phyloP scores from a whole-genome alignment of 2,797 vertebrate genomes.

The Sebastes matsubarae region DNA sequence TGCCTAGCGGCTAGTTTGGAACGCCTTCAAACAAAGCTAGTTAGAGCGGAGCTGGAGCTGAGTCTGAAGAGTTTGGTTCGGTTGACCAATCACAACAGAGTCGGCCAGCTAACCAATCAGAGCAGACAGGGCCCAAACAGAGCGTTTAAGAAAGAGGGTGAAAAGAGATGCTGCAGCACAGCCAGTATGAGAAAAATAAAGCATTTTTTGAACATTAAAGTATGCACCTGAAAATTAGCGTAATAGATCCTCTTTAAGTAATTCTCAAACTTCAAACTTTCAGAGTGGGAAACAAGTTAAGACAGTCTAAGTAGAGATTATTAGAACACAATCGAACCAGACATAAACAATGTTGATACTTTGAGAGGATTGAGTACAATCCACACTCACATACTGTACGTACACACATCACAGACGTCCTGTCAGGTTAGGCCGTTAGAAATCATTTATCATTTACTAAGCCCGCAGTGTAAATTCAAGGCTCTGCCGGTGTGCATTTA shows the following conservation, averaged over 20 bases:
- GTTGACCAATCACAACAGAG: too few species aligned
- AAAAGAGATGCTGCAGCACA: too few species aligned
- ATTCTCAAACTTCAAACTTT: not conserved
- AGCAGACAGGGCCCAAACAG: too few species aligned
- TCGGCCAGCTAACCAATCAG: too few species aligned
- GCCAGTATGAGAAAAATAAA: too few species aligned
- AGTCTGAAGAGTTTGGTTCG: too few species aligned
- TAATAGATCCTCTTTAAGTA: not conserved
- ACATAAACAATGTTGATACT: not conserved
- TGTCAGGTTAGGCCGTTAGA: slow-evolving; percentile 4
- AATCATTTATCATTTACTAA: slow-evolving; percentile 29
- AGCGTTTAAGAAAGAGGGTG: too few species aligned
- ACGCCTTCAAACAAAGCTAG: too few species aligned
- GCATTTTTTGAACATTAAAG: too few species aligned
- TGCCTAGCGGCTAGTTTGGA: too few species aligned
- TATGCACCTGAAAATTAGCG: too few species aligned
- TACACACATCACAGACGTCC: not conserved
- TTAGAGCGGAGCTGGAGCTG: too few species aligned
- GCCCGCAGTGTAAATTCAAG: not conserved
- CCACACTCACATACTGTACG: not conserved
- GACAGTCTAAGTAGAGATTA: not conserved
- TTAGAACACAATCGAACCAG: not conserved
- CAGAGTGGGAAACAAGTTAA: not conserved
- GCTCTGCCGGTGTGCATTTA: not conserved
- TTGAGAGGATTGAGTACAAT: not conserved